These are phyloP conservation scores for Lepus timidus DNA, from an alignment of 2,113 vertebrate species.

Conservation along the genomic window DNA sequence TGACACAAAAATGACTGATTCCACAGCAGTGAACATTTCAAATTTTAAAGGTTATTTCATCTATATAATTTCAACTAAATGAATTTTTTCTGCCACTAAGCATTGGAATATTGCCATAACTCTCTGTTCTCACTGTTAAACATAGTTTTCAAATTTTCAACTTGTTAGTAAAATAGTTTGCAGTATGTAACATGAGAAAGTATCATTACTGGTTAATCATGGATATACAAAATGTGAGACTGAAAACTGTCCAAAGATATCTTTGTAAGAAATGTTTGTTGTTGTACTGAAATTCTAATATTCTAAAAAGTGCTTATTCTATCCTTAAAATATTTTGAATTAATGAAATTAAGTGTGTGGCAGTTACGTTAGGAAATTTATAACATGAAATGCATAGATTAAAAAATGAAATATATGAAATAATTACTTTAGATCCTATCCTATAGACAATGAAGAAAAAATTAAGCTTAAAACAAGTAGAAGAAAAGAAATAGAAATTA, in stretches of 20 bases:
- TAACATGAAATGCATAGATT: not conserved
- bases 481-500: constrained; percentile 6
- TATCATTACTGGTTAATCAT: not conserved
- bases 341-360: not conserved
- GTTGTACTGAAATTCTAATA: not conserved
- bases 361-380: not conserved
- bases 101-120: not conserved
- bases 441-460: not conserved
- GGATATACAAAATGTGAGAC: not conserved
- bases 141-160: not conserved
- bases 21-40: not conserved
- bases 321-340: not conserved
- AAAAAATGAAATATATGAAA: not conserved
- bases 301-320: not conserved
- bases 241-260: not conserved
- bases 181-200: not conserved
- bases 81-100: not conserved
- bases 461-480: not conserved
- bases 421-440: not conserved
- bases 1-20: not conserved
- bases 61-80: too few species aligned
- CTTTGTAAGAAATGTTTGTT: not conserved
- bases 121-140: not conserved
- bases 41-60: not conserved
- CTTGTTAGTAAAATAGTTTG: not conserved